Evolutionary conservation across 2,797 vertebrate genomes (phyloP).

Genomic region (Rhabdophis nuchalis): DNA sequence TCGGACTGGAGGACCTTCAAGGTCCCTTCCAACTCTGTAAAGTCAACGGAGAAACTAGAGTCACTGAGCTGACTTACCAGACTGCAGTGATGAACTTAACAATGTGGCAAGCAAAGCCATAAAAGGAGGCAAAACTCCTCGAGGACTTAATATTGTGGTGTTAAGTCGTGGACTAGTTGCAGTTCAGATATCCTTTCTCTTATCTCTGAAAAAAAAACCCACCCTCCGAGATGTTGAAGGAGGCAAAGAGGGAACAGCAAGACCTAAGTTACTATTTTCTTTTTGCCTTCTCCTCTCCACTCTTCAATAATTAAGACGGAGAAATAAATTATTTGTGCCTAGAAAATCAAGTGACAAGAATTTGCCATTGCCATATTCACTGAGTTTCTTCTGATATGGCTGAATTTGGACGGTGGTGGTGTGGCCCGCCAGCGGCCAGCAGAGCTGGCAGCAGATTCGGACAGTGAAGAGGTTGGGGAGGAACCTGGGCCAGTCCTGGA

Average conservation of each 20-base stretch:
- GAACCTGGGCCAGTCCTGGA: no score
- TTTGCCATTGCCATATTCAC: fast-evolving
- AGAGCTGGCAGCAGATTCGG: no score
- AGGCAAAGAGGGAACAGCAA: background rate
- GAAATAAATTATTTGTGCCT: background rate
- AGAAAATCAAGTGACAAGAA: background rate
- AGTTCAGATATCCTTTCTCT: background rate
- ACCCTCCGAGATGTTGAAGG: background rate
- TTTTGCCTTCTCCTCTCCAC: no score
- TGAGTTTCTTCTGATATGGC: background rate
- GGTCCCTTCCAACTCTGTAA: no score
- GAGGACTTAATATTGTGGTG: no score
- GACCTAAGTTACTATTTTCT: background rate
- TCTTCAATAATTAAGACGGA: background rate
- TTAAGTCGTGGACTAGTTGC: background rate
- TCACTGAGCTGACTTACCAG: no score
- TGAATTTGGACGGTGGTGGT: background rate
- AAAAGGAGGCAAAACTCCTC: background rate
- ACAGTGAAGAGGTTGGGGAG: no score
- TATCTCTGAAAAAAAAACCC: background rate
- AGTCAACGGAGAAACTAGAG: no score
- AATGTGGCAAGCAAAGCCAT: background rate
- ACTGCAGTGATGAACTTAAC: no score
- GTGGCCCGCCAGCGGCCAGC: no score
- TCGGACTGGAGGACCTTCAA: no score